Evolutionary conservation across 2,888 invertebrate species (phyloP).

Genomic region (Agapostemon virescens): DNA sequence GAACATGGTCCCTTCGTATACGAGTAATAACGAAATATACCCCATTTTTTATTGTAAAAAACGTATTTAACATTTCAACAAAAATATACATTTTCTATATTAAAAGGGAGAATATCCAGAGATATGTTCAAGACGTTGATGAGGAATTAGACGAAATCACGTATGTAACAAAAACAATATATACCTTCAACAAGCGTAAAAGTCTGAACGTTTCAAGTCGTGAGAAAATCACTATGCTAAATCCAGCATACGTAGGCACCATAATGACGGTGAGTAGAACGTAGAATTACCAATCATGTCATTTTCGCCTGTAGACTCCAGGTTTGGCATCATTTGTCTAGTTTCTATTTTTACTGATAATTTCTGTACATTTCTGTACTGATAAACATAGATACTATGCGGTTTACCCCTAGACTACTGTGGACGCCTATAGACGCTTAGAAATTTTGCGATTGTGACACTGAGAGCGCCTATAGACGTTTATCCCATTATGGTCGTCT

Average conservation of each 20-base stretch:
- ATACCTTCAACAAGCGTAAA: conserved; percentile 81
- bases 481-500: no score
- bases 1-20: conserved; percentile 86
- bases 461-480: no score
- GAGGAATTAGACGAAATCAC: conserved; percentile 82
- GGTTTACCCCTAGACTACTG: no score
- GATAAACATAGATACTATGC: no score
- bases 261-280: conserved; percentile 65
- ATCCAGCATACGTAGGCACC: conserved; percentile 83
- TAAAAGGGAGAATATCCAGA: conserved; percentile 81
- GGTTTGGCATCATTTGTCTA: neutral
- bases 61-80: neutral
- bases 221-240: conserved; percentile 83
- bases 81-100: neutral
- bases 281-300: neutral
- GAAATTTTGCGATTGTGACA: no score
- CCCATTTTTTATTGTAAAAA: neutral
- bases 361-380: no score
- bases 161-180: conserved; percentile 82
- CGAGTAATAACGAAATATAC: conserved; percentile 80
- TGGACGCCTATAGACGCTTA: no score
- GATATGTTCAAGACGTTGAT: conserved; percentile 80
- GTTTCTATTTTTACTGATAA: neutral
- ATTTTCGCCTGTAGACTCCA: neutral
- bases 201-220: conserved; percentile 81